phyloP scores from a whole-genome alignment of 2,113 vertebrate genomes.

The Hippocampus mohnikei region DNA sequence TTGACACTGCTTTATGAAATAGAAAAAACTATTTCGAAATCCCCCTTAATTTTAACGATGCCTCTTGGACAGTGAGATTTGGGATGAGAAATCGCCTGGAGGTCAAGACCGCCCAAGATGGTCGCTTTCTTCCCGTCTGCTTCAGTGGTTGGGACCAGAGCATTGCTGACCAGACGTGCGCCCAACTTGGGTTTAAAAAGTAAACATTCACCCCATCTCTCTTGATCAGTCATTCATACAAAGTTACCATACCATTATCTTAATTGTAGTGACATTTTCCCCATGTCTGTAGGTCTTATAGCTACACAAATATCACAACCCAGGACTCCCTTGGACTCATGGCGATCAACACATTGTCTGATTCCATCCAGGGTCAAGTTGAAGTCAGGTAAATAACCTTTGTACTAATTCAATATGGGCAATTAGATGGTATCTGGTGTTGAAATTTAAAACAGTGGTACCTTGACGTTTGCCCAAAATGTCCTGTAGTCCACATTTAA shows the following conservation, averaged over 20 bases:
- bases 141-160: slow-evolving; percentile 41
- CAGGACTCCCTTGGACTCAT: slow-evolving; percentile 33
- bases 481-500: background rate
- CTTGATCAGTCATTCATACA: background rate
- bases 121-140: slow-evolving; percentile 67
- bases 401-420: background rate
- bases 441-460: background rate
- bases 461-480: background rate
- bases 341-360: slow-evolving; percentile 4
- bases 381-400: slow-evolving; percentile 48
- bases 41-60: background rate
- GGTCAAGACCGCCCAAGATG: slow-evolving; percentile 51
- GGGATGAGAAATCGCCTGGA: slow-evolving; percentile 28
- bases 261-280: background rate
- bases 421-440: background rate
- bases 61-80: slow-evolving; percentile 57
- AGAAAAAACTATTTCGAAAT: background rate
- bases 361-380: slow-evolving; percentile 52
- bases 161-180: slow-evolving; percentile 51
- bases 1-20: background rate
- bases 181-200: slow-evolving; percentile 61
- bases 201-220: slow-evolving; percentile 29
- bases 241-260: background rate
- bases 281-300: background rate
- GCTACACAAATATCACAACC: background rate